Percentiles rank a stretch among this genome's conserved stretches.
Conservation (phyloP, 2,888 invertebrate species). For the Drosophila mercatorum region DNA sequence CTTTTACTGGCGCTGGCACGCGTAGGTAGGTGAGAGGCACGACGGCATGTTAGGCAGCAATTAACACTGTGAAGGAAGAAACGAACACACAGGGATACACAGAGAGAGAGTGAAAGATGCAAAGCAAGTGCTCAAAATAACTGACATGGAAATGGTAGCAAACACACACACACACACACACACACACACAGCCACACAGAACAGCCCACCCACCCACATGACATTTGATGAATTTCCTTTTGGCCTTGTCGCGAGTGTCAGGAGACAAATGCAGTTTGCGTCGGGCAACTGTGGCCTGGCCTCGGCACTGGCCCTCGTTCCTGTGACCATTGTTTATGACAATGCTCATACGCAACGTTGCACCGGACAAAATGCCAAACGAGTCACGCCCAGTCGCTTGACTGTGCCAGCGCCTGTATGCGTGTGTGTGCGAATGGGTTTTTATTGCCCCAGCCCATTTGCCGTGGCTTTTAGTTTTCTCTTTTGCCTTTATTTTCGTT, state of each 20-base stretch:
- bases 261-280: constrained; percentile 51
- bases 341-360: constrained; percentile 53
- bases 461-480: constrained; percentile 16
- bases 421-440: constrained; percentile 12
- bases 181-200: constrained; percentile 2
- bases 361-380: constrained; percentile 43
- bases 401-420: constrained; percentile 1
- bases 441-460: constrained; percentile 41
- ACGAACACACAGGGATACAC: background rate
- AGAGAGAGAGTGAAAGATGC: constrained; percentile 45
- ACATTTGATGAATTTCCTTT: constrained; percentile 74
- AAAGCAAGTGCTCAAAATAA: constrained; percentile 63
- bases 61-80: constrained; percentile 62
- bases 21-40: constrained; percentile 37
- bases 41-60: constrained; percentile 74
- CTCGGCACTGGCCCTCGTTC: constrained; percentile 20
- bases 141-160: constrained; percentile 43
- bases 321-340: constrained; percentile 49
- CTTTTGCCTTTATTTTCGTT: constrained; percentile 11
- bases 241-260: constrained; percentile 75
- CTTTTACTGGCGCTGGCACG: too few species aligned
- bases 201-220: constrained; percentile 7
- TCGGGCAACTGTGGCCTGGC: constrained; percentile 24
- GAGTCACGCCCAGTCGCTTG: constrained; percentile 25
- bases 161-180: too few species aligned